These are phyloP conservation scores for Eudorcas thomsonii DNA, from an alignment of 2,113 vertebrate genomes.

Conservation along the genomic window DNA sequence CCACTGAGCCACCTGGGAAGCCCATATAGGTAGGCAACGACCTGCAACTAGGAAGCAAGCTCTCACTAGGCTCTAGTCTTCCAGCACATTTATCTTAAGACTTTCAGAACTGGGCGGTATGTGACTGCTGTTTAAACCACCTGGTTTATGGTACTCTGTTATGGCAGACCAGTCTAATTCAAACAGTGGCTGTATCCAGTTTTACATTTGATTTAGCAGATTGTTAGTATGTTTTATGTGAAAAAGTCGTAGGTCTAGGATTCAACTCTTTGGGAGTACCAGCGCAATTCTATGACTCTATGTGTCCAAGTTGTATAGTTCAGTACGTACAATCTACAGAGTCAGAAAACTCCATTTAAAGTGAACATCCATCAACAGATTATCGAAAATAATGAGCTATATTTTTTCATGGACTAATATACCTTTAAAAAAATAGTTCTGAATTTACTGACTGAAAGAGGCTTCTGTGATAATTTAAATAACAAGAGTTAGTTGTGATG, in stretches of 20 bases:
- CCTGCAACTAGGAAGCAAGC: neutral
- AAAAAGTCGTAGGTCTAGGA: neutral
- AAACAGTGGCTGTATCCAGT: neutral
- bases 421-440: neutral
- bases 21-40: neutral
- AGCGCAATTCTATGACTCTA: fast-evolving
- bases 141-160: neutral
- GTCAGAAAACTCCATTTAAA: neutral
- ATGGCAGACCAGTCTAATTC: neutral
- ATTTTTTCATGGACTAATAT: neutral
- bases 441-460: neutral
- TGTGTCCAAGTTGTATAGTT: neutral
- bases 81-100: neutral
- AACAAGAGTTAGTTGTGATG: neutral
- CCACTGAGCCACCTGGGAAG: neutral
- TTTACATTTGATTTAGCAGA: neutral
- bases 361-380: neutral
- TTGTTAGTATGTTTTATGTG: neutral
- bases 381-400: neutral
- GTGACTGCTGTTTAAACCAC: neutral
- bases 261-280: neutral
- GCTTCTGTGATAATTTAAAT: neutral
- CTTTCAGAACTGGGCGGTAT: neutral
- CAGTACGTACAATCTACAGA: neutral
- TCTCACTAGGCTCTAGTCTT: neutral